Conservation (phyloP, 2,113 vertebrate species). For the Crotalus tigris region DNA sequence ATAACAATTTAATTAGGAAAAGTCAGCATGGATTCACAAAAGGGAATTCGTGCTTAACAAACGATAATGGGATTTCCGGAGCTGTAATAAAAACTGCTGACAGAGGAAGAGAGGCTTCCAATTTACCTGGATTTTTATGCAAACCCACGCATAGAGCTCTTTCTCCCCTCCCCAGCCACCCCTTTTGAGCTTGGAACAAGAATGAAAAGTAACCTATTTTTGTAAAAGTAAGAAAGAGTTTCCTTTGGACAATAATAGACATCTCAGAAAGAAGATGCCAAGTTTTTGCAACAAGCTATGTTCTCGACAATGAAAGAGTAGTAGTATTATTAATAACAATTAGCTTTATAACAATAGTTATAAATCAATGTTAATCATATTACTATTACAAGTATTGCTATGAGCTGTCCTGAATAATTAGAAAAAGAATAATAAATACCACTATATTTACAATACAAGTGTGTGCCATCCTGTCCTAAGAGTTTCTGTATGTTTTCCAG, state of each 20-base stretch:
- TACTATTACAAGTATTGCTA: background rate
- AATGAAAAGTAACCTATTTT: background rate
- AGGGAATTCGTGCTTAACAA: constrained; percentile 42
- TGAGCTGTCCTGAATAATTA: background rate
- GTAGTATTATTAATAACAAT: background rate
- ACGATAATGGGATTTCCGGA: constrained; percentile 37
- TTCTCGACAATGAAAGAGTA: background rate
- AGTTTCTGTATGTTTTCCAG: background rate
- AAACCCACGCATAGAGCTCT: background rate
- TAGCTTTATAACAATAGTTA: background rate
- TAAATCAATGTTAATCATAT: background rate
- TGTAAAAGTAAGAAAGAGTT: background rate
- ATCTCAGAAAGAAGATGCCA: background rate
- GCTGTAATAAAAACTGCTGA: constrained; percentile 42
- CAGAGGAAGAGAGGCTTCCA: constrained; percentile 34
- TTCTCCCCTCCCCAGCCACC: background rate
- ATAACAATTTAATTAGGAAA: constrained; percentile 55
- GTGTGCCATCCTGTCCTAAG: background rate
- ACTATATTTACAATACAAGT: background rate
- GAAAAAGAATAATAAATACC: background rate
- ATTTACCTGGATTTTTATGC: constrained; percentile 41
- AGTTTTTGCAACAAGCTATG: background rate
- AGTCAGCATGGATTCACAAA: constrained; percentile 50
- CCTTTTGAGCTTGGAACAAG: background rate
- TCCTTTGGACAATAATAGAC: background rate